Conservation (phyloP, 2,888 invertebrate genomes). For the Zygothrica quintamaculata region DNA sequence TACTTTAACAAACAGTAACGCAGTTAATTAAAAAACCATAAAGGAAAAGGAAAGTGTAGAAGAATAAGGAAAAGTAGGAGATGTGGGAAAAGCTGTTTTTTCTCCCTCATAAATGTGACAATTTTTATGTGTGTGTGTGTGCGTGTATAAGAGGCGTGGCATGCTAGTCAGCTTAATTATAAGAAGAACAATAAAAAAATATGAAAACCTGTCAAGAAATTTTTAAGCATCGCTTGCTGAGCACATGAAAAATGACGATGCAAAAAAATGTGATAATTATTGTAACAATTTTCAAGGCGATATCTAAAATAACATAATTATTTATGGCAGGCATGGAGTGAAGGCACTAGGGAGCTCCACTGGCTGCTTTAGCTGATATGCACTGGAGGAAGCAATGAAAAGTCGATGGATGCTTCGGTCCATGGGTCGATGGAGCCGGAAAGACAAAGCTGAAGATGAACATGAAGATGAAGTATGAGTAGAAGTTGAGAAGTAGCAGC, state of each 20-base stretch:
- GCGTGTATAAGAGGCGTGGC: constrained; percentile 31
- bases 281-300: constrained; percentile 60
- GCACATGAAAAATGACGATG: constrained; percentile 68
- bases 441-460: too few relatives aligned
- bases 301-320: constrained; percentile 76
- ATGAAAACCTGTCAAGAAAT: constrained; percentile 59
- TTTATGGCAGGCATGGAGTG: constrained; percentile 61
- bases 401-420: constrained; percentile 28
- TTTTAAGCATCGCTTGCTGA: constrained; percentile 42
- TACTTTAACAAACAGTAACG: constrained; percentile 43
- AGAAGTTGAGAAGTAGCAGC: constrained; percentile 8
- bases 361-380: too few relatives aligned
- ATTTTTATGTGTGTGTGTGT: constrained; percentile 16
- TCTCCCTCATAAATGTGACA: constrained; percentile 33
- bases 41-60: constrained; percentile 32
- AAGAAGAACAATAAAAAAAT: constrained; percentile 8
- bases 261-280: constrained; percentile 74
- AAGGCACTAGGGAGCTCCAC: constrained; percentile 11
- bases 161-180: constrained; percentile 63
- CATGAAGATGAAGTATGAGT: neutral
- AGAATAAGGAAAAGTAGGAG: too few relatives aligned
- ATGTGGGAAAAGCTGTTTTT: too few relatives aligned
- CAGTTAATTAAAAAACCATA: constrained; percentile 78
- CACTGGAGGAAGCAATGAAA: constrained; percentile 64
- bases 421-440: constrained; percentile 19